Percentiles rank a stretch among this genome's conserved stretches.
phyloP scores from a whole-genome alignment of 2,888 invertebrate genomes.

The Drosophila koepferae region DNA sequence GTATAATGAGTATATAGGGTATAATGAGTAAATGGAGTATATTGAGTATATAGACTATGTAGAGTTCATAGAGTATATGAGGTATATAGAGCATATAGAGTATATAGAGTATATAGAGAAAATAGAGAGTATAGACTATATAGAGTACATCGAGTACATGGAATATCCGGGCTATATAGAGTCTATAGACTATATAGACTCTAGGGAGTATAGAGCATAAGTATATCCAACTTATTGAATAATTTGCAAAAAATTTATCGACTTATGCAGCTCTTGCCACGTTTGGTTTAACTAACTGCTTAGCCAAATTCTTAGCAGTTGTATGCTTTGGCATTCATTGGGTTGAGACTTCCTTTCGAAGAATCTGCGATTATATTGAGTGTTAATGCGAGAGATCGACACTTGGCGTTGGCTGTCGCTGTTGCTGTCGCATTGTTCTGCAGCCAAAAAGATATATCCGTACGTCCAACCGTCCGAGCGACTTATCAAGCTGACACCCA shows the following conservation, averaged over 20 bases:
- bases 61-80: neutral
- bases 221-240: neutral
- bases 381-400: conserved; percentile 55
- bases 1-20: neutral
- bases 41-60: neutral
- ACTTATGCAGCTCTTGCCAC: neutral
- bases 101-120: neutral
- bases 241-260: neutral
- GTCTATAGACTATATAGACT: neutral
- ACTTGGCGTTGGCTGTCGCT: conserved; percentile 29
- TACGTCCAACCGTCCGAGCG: conserved; percentile 38
- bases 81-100: too few relatives aligned
- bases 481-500: conserved; percentile 84
- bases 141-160: neutral
- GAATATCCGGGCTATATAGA: too few relatives aligned
- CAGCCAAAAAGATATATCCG: conserved; percentile 24
- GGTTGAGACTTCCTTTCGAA: neutral
- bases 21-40: neutral
- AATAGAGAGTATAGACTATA: too few relatives aligned
- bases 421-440: conserved; percentile 68
- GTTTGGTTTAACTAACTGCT: neutral
- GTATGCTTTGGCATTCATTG: neutral
- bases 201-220: neutral
- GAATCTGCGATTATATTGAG: conserved; percentile 25
- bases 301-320: neutral